Conservation (phyloP, 2,797 vertebrate species). For the Triplophysa bombifrons region DNA sequence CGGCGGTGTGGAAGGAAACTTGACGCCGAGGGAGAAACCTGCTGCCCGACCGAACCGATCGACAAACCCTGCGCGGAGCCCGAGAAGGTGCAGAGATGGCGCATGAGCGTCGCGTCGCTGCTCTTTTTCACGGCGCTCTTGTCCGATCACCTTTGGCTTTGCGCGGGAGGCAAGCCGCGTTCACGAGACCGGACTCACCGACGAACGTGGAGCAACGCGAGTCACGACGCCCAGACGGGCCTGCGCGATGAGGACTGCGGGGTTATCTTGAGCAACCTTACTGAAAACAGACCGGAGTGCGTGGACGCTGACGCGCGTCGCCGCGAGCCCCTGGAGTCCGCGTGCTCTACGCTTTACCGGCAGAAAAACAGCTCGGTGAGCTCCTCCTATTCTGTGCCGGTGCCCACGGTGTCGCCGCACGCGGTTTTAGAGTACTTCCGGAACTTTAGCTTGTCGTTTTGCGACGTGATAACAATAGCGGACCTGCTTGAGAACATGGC, state of each 20-base stretch:
- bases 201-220: slow-evolving; percentile 56
- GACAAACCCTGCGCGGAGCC: slow-evolving; percentile 79
- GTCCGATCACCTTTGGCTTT: slow-evolving; percentile 82
- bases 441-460: slow-evolving; percentile 85
- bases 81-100: slow-evolving; percentile 84
- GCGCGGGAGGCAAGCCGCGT: slow-evolving; percentile 76
- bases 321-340: slow-evolving; percentile 66
- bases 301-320: slow-evolving; percentile 61
- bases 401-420: slow-evolving; percentile 73
- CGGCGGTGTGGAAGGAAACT: slow-evolving; percentile 82
- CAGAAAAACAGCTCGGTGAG: slow-evolving; percentile 73
- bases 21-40: slow-evolving; percentile 75
- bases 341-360: slow-evolving; percentile 65
- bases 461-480: slow-evolving; percentile 81
- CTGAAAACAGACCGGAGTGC: slow-evolving; percentile 68
- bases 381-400: slow-evolving; percentile 66
- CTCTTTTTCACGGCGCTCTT: slow-evolving; percentile 82
- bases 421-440: slow-evolving; percentile 83
- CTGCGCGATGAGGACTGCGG: slow-evolving; percentile 68
- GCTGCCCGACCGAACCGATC: slow-evolving; percentile 74
- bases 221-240: slow-evolving; percentile 50
- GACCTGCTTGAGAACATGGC: slow-evolving; percentile 84
- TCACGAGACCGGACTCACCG: slow-evolving; percentile 59
- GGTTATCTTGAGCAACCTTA: slow-evolving; percentile 72
- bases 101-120: slow-evolving; percentile 80